A percentile compares a stretch with the other conserved stretches of the same genome.
phyloP scores from a whole-genome alignment of 1,140 invertebrate genomes.

The Nebria ingens region DNA sequence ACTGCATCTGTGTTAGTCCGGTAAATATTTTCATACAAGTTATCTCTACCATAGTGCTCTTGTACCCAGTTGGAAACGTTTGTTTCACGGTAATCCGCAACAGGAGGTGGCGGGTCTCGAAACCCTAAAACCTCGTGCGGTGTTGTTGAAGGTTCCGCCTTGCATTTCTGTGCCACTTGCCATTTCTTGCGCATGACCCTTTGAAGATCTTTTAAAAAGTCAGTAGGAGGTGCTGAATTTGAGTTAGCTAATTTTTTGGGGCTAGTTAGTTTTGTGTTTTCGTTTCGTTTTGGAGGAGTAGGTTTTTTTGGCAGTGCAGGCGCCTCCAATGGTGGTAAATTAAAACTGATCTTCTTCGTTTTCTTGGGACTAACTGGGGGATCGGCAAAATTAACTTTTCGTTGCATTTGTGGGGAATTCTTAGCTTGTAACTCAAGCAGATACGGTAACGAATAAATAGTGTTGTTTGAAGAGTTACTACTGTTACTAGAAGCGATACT shows the following conservation, averaged over 20 bases:
- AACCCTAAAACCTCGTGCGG: constrained; percentile 87
- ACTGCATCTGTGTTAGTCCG: constrained; percentile 34
- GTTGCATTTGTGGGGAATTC: constrained; percentile 37
- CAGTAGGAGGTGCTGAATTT: constrained; percentile 62
- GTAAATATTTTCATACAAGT: constrained; percentile 51
- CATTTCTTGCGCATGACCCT: constrained; percentile 88
- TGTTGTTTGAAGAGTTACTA: constrained; percentile 23
- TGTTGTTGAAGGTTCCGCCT: constrained; percentile 69
- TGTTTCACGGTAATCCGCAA: constrained; percentile 65
- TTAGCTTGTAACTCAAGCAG: constrained; percentile 35
- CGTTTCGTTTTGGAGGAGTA: constrained; percentile 57
- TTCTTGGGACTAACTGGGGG: constrained; percentile 39
- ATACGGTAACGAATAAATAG: constrained; percentile 30
- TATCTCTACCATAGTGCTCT: constrained; percentile 67
- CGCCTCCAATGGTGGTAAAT: constrained; percentile 39
- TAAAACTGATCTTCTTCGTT: constrained; percentile 44
- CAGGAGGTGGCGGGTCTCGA: constrained; percentile 55
- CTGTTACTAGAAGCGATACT: constrained; percentile 26
- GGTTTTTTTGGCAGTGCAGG: constrained; percentile 43
- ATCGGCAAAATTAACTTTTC: constrained; percentile 41
- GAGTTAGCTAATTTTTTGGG: constrained; percentile 64
- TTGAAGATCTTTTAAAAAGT: constrained; percentile 79
- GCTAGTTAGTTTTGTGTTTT: constrained; percentile 56
- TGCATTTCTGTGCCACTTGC: constrained; percentile 87
- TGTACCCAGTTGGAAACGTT: constrained; percentile 84